Conservation (phyloP, 2,113 vertebrate species). For the Hippopotamus amphibius region DNA sequence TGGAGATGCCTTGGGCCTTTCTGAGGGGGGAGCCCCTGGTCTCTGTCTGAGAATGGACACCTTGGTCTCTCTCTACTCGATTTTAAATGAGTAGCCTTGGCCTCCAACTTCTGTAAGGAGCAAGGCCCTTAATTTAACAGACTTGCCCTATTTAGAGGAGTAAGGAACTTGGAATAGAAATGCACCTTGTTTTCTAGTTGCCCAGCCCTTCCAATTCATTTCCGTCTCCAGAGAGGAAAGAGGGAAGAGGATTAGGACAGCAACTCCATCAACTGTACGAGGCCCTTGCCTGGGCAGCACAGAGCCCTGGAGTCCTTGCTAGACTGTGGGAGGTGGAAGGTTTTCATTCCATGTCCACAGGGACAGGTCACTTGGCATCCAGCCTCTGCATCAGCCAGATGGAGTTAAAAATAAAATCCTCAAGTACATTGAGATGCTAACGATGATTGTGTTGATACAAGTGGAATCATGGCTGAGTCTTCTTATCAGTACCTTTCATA, state of each 20-base stretch:
- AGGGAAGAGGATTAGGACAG: neutral
- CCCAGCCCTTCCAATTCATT: neutral
- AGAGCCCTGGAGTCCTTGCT: neutral
- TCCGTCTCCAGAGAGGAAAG: neutral
- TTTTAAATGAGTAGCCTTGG: neutral
- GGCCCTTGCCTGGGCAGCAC: neutral
- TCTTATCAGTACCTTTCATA: neutral
- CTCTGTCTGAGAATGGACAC: neutral
- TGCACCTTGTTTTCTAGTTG: neutral
- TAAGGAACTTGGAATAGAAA: neutral
- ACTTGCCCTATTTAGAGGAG: neutral
- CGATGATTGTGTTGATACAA: neutral
- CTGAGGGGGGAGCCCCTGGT: neutral
- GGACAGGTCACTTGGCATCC: neutral
- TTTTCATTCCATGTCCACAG: neutral
- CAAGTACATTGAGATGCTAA: neutral
- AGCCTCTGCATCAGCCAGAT: neutral
- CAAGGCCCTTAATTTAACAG: neutral
- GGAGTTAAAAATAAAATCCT: neutral
- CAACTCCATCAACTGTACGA: fast-evolving
- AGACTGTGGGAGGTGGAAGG: neutral
- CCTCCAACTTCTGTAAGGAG: neutral
- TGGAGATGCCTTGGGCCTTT: neutral
- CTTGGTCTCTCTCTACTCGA: neutral
- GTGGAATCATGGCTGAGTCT: neutral